Percentiles rank a stretch among this genome's conserved stretches.
Evolutionary conservation across 1,140 invertebrate species (phyloP).

Genomic region (Mizuhopecten yessoensis): DNA sequence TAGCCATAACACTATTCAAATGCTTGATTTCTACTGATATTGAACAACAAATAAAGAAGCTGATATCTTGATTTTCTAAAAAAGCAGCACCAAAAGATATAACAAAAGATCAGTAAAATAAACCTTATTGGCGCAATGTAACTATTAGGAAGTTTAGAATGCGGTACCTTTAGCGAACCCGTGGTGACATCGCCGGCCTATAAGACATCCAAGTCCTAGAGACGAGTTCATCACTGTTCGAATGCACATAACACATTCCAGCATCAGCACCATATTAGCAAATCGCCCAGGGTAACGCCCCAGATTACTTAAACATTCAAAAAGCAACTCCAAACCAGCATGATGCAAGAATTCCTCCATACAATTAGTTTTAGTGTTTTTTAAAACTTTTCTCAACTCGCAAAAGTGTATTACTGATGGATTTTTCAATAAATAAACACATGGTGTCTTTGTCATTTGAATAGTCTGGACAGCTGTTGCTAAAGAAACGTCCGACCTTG

Average conservation of each 20-base stretch:
- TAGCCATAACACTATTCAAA: too few species aligned
- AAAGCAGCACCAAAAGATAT: too few species aligned
- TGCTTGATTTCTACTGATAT: too few species aligned
- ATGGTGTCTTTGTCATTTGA: conserved; percentile 48
- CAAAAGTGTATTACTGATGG: conserved; percentile 69
- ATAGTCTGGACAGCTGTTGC: conserved; percentile 36
- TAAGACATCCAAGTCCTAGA: conserved; percentile 81
- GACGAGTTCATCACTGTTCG: conserved; percentile 84
- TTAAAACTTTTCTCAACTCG: conserved; percentile 67
- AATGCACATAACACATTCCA: conserved; percentile 84
- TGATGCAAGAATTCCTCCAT: conserved; percentile 84
- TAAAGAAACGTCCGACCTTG: conserved; percentile 67
- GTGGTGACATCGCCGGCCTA: conserved; percentile 61
- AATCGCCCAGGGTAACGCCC: conserved; percentile 59
- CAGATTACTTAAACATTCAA: conserved; percentile 83
- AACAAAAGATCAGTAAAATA: too few species aligned
- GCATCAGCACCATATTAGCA: conserved; percentile 58
- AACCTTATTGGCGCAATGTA: too few species aligned
- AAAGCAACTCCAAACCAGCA: conserved; percentile 83
- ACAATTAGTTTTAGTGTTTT: conserved; percentile 77
- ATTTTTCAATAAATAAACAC: conserved; percentile 65
- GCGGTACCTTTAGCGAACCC: conserved; percentile 72
- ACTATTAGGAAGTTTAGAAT: too few species aligned
- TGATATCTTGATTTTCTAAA: too few species aligned
- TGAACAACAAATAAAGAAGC: too few species aligned